These are phyloP conservation scores for Phalanger gymnotis DNA, from an alignment of 2,797 vertebrate species.

Conservation along the genomic window DNA sequence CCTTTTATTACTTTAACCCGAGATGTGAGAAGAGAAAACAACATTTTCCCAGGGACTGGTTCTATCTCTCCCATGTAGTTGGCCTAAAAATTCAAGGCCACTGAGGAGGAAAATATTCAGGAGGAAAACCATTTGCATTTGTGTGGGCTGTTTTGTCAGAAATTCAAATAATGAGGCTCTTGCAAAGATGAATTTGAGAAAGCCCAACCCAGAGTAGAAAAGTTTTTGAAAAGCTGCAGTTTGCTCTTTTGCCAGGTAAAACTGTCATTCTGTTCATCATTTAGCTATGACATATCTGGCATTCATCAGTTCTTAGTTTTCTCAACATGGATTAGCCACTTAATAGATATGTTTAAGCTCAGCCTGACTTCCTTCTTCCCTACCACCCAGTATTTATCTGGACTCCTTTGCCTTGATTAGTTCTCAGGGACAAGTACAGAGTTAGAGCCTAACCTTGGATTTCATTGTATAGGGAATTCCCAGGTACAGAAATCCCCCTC, in stretches of 20 bases:
- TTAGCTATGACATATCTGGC: not conserved
- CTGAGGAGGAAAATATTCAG: conserved; percentile 35
- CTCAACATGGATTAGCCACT: not conserved
- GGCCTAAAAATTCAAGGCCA: not conserved
- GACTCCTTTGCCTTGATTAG: not conserved
- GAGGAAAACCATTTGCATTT: conserved; percentile 48
- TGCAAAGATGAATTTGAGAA: not conserved
- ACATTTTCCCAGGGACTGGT: not conserved
- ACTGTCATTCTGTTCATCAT: not conserved
- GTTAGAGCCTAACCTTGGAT: not conserved
- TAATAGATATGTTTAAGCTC: not conserved
- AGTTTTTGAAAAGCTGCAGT: not conserved
- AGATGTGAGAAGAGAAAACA: not conserved
- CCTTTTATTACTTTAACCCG: conserved; percentile 1
- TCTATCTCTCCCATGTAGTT: not conserved
- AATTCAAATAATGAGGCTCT: not conserved
- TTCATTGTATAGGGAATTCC: not conserved
- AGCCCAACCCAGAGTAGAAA: not conserved
- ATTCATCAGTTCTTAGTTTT: not conserved
- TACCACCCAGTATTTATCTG: not conserved
- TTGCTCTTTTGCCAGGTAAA: not conserved
- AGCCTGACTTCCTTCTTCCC: not conserved
- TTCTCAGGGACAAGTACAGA: not conserved
- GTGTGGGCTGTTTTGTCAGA: not conserved
- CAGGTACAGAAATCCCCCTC: not conserved